Percentiles rank a stretch among this genome's conserved stretches.
Evolutionary conservation across 1,140 invertebrate species (phyloP).

Genomic region (Drosophila virilis): DNA sequence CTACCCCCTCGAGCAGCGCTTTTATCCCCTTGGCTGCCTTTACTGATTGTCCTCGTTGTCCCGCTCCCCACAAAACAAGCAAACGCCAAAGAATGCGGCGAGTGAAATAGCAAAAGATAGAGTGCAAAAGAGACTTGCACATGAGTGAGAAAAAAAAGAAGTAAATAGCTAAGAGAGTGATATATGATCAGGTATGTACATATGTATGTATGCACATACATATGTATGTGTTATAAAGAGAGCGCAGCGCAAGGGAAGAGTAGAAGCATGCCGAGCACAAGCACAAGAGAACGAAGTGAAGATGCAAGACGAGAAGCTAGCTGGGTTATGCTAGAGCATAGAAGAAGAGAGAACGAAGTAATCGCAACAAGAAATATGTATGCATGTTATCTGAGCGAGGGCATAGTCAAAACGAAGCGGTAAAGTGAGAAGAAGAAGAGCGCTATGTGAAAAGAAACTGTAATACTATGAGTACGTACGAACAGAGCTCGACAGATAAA

Average conservation of each 20-base stretch:
- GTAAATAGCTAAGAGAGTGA: background rate
- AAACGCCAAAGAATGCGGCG: conserved; percentile 35
- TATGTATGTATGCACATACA: no score
- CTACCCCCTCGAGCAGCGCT: background rate
- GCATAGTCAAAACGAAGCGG: no score
- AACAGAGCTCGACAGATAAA: no score
- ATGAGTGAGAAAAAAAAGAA: background rate
- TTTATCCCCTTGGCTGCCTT: conserved; percentile 31
- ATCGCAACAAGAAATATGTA: background rate
- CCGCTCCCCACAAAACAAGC: conserved; percentile 3
- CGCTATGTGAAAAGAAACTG: no score
- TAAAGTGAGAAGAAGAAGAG: no score
- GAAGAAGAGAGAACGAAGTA: background rate
- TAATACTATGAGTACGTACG: no score
- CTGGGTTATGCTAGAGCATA: background rate
- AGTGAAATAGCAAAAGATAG: background rate
- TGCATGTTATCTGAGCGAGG: background rate
- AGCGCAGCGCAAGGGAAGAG: background rate
- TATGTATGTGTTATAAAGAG: background rate
- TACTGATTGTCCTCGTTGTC: conserved; percentile 42
- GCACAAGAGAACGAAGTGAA: background rate
- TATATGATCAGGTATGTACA: conserved; percentile 2
- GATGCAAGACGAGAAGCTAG: background rate
- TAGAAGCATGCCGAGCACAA: no score
- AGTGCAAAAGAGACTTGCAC: background rate